Conservation (phyloP, 2,888 invertebrate species). For the Sphinx pinastri region DNA sequence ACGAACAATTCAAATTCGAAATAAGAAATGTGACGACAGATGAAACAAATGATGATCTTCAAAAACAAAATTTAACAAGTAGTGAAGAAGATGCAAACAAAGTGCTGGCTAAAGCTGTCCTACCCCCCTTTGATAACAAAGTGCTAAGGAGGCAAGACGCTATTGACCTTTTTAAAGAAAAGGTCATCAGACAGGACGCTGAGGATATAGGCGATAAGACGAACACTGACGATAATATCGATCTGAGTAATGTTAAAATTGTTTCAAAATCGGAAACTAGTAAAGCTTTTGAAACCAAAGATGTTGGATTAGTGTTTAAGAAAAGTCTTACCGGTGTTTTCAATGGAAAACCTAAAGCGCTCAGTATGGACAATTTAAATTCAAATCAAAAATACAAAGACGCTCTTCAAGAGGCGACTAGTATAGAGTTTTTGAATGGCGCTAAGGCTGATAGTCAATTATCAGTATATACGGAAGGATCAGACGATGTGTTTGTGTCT, state of each 20-base stretch:
- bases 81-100: constrained; percentile 39
- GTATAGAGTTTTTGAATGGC: constrained; percentile 64
- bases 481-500: constrained; percentile 66
- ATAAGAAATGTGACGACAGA: constrained; percentile 67
- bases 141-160: constrained; percentile 67
- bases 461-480: constrained; percentile 66
- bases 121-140: constrained; percentile 57
- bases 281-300: constrained; percentile 44
- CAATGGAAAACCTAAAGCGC: constrained; percentile 76
- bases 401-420: constrained; percentile 70
- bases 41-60: constrained; percentile 66
- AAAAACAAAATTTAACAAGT: constrained; percentile 42
- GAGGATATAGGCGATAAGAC: constrained; percentile 43
- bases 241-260: constrained; percentile 46
- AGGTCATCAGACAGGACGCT: constrained; percentile 54
- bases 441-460: constrained; percentile 55
- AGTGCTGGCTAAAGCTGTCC: constrained; percentile 47
- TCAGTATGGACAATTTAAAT: constrained; percentile 72
- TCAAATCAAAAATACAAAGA: constrained; percentile 58
- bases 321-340: constrained; percentile 62
- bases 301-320: constrained; percentile 56
- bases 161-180: constrained; percentile 53
- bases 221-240: constrained; percentile 40
- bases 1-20: constrained; percentile 53
- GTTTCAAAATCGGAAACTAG: constrained; percentile 57